These are phyloP conservation scores for Lycophotia porphyrea DNA, from an alignment of 2,888 invertebrate genomes.

Conservation along the genomic window DNA sequence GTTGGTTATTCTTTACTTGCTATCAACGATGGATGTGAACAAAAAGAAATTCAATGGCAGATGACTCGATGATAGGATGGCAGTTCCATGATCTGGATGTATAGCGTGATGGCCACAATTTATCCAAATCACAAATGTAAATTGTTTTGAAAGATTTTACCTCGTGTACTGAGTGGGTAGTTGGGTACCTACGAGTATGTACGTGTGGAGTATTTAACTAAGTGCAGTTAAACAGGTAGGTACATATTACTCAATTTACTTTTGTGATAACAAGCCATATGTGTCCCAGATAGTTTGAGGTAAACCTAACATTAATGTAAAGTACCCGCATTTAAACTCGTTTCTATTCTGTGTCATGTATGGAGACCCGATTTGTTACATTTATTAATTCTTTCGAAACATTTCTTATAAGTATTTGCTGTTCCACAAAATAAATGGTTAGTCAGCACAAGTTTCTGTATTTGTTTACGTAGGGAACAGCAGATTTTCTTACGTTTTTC, in stretches of 20 bases:
- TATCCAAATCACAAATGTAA: background rate
- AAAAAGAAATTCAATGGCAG: no score
- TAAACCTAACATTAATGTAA: slow-evolving; percentile 67
- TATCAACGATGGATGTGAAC: no score
- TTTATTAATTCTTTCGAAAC: slow-evolving; percentile 46
- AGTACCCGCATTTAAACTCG: slow-evolving; percentile 77
- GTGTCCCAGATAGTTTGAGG: slow-evolving; percentile 76
- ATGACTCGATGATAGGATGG: no score
- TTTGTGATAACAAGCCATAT: slow-evolving; percentile 71
- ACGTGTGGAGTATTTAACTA: slow-evolving; percentile 13
- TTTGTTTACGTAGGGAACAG: slow-evolving; percentile 6
- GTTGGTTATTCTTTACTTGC: no score
- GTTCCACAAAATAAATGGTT: slow-evolving; percentile 24
- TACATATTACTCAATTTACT: slow-evolving; percentile 26
- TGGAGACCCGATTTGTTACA: slow-evolving; percentile 80
- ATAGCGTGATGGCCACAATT: no score
- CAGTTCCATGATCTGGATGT: no score
- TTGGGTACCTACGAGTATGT: no score
- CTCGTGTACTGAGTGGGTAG: background rate
- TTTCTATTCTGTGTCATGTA: slow-evolving; percentile 87
- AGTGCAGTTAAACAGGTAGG: slow-evolving; percentile 14
- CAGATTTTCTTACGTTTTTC: no score
- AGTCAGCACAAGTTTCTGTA: slow-evolving; percentile 26
- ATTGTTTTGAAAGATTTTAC: background rate
- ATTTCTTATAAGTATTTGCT: slow-evolving; percentile 34